A percentile compares a stretch with the other conserved stretches of the same genome.
Conservation (phyloP, 2,888 invertebrate genomes). For the Acanthosepion pharaonis region DNA sequence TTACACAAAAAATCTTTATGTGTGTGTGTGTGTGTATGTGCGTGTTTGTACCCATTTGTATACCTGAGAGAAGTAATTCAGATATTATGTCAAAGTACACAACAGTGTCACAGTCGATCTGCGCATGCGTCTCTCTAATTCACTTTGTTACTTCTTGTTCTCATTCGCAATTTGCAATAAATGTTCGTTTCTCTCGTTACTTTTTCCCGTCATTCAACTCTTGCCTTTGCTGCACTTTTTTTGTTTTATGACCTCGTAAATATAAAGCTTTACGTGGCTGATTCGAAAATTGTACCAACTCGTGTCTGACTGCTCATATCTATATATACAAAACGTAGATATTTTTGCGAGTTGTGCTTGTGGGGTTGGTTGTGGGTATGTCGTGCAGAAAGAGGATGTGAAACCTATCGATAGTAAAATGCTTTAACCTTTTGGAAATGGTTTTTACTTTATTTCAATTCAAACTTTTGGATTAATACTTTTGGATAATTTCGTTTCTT, state of each 20-base stretch:
- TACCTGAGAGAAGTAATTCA: background rate
- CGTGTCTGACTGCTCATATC: background rate
- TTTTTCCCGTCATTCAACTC: background rate
- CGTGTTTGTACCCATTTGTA: background rate
- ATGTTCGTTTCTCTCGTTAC: background rate
- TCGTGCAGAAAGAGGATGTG: background rate
- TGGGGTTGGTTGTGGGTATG: too few species aligned
- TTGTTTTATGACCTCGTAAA: background rate
- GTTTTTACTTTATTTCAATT: background rate
- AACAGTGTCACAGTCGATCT: background rate
- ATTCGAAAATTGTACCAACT: background rate
- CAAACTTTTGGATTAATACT: background rate
- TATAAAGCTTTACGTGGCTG: constrained; percentile 9
- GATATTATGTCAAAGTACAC: background rate
- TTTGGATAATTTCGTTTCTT: background rate
- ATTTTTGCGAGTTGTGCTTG: too few species aligned
- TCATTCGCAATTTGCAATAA: background rate
- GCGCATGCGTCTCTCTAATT: background rate
- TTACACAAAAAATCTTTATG: too few species aligned
- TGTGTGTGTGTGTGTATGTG: too few species aligned
- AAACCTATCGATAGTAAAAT: background rate
- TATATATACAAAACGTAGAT: background rate
- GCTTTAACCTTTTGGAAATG: background rate
- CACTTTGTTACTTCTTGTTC: background rate
- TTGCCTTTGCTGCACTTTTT: background rate